These are phyloP conservation scores for Gopherus flavomarginatus DNA, from an alignment of 2,113 vertebrate genomes.

Conservation along the genomic window DNA sequence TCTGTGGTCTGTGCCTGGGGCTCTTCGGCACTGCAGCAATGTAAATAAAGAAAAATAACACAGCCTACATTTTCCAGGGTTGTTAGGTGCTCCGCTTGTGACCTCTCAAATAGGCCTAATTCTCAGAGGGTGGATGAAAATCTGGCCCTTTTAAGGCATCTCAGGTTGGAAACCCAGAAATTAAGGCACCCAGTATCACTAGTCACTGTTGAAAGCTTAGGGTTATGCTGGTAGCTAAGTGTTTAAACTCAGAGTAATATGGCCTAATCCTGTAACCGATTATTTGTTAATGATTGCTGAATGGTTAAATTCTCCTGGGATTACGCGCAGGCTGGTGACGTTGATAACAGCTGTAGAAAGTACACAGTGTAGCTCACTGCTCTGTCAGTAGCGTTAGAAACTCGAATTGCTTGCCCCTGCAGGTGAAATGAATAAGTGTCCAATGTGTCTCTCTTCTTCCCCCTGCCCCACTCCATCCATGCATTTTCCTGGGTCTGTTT, in stretches of 20 bases:
- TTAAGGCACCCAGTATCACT: not conserved
- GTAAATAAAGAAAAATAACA: not conserved
- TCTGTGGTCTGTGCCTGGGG: not conserved
- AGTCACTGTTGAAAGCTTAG: not conserved
- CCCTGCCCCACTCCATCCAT: accelerated
- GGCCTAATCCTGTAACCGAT: not conserved
- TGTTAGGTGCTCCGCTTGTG: not conserved
- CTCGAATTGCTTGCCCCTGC: not conserved
- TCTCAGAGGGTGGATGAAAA: not conserved
- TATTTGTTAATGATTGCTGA: not conserved
- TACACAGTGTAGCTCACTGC: not conserved
- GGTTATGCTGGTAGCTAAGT: not conserved
- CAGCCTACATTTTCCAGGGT: not conserved
- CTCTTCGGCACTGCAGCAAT: not conserved
- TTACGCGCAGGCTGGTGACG: not conserved
- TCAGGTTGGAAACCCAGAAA: not conserved
- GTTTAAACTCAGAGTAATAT: not conserved
- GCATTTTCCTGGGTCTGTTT: not conserved
- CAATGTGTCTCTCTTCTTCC: too few species aligned
- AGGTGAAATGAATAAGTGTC: not conserved
- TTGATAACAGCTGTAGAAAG: not conserved
- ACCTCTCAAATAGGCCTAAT: not conserved
- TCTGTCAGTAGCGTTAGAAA: not conserved
- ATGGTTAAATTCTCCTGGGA: not conserved
- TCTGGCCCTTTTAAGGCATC: not conserved